A percentile compares a stretch with the other conserved stretches of the same genome.
phyloP scores from a whole-genome alignment of 2,797 vertebrate species.

The Malacoraja senta region DNA sequence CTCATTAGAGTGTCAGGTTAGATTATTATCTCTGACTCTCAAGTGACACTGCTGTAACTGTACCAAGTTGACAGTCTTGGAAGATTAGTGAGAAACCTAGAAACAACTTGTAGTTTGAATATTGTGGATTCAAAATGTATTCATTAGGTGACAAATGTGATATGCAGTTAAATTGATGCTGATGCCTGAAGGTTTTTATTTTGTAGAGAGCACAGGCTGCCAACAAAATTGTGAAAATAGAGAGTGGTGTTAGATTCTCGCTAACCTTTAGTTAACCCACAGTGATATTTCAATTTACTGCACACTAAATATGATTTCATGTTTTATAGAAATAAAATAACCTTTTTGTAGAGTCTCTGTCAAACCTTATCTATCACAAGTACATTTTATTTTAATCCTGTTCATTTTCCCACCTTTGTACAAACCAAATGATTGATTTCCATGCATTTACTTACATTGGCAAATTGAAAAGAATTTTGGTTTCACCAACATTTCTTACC shows the following conservation, averaged over 20 bases:
- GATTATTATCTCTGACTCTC: neutral
- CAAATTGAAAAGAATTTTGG: neutral
- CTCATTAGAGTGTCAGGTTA: neutral
- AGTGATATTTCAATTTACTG: slow-evolving; percentile 14
- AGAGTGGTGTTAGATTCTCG: neutral
- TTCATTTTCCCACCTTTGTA: neutral
- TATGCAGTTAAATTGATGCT: neutral
- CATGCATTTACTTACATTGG: neutral
- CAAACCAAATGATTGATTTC: neutral
- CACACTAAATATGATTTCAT: neutral
- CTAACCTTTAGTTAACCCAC: neutral
- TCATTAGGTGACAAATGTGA: neutral
- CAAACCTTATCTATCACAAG: neutral
- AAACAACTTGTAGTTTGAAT: neutral
- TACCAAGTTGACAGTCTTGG: neutral
- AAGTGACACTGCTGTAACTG: neutral
- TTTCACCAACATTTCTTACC: neutral
- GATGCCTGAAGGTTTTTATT: slow-evolving; percentile 12
- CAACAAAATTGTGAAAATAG: neutral
- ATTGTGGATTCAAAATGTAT: neutral
- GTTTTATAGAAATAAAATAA: neutral
- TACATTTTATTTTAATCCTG: neutral
- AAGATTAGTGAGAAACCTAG: neutral
- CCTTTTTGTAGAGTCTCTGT: neutral
- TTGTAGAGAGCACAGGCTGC: neutral